Base-by-base conservation (phyloP, 1,140 invertebrate genomes). In the Thaumetopoea pityocampa region DNA sequence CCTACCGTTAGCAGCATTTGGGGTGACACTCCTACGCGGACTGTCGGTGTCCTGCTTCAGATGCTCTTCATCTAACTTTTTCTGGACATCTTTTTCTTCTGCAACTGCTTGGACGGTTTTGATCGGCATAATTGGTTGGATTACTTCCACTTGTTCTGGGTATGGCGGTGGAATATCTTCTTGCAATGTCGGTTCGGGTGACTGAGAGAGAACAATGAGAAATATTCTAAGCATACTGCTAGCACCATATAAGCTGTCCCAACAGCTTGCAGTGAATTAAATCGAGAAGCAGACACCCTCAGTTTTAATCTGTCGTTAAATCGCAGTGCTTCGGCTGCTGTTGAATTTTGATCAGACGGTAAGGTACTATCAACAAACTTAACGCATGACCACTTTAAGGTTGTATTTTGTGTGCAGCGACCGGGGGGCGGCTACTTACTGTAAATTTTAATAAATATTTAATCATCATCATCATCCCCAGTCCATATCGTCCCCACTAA, bases 1-100 rank as follows among this genome's bases (percentile, higher is more conserved):
- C 49, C 58, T 53, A 85, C 84, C 80, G 50, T 84, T 86, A 7
- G 67, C 67, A 51, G 69, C 70, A 33, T 76, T 85, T 37, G 72
- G 71, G 7, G 74, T 84, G 22, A 77, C 67, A 62, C 76, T 85
- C 55, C 76, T 78, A 22, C 77, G 65, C 28, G 70, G 84, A 43
- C 67, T 85, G 52, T 81, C 84, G 49, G 63, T 83, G 43, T 73
- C 78, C 68, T 54, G 79, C 53, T 56, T 70, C 40, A 65, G 48
- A 47, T 76, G 79, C 44, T 70, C 79, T 62, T 71, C 80, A 54
- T 70, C 72, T 33, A 38, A 19, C 41, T 61, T 76, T 50, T 59
- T 72, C 16, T 54, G 57, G 38, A 33, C 38, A 38, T 77, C 27
- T 42, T 64, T 69, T 24, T 74, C 66, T 64, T 77, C 71, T 56